phyloP scores from a whole-genome alignment of 1,140 invertebrate species.

The Brachionus paranguensis region DNA sequence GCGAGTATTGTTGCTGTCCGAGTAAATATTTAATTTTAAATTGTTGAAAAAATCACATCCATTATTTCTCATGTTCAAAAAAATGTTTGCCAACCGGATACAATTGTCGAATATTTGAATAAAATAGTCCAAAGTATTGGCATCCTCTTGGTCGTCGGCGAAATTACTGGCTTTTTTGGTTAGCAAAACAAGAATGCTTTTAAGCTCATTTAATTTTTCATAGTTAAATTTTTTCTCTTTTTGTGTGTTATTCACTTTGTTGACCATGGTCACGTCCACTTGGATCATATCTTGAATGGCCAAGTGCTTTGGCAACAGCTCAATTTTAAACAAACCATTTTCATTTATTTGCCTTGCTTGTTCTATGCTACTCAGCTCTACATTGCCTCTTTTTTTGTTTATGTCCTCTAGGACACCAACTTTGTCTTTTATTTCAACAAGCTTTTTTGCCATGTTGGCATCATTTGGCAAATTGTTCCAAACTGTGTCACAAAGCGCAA shows the following conservation, averaged over 20 bases:
- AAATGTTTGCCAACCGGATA: background rate
- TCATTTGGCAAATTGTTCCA: slow-evolving; percentile 46
- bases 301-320: background rate
- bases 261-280: background rate
- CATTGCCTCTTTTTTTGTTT: slow-evolving; percentile 47
- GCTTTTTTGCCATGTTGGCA: slow-evolving; percentile 45
- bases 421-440: slow-evolving; percentile 46
- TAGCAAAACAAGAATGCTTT: background rate
- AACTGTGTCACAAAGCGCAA: slow-evolving; percentile 45
- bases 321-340: slow-evolving; percentile 46
- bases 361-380: slow-evolving; percentile 48
- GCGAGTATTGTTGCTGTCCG: background rate
- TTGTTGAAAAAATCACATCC: slow-evolving; percentile 20
- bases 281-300: background rate
- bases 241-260: background rate
- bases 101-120: background rate
- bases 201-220: background rate
- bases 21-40: background rate
- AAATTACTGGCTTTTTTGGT: background rate
- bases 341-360: slow-evolving; percentile 48
- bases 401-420: slow-evolving; percentile 46
- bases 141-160: background rate
- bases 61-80: background rate
- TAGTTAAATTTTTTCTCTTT: background rate
- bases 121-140: slow-evolving; percentile 9